These are phyloP conservation scores for Ferrisia virgata DNA, from an alignment of 2,888 invertebrate species.

Conservation along the genomic window DNA sequence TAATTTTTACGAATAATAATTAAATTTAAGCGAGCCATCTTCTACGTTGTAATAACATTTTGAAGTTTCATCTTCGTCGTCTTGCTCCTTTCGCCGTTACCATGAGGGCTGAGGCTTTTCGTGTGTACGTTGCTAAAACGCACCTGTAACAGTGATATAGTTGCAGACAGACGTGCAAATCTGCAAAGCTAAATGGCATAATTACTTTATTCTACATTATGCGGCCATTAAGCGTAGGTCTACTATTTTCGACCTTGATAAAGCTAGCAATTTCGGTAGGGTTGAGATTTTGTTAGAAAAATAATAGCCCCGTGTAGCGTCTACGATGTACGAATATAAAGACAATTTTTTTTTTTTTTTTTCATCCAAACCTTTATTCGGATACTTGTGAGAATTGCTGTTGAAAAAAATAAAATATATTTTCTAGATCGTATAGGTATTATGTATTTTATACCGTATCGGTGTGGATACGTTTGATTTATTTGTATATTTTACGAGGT, in stretches of 20 bases:
- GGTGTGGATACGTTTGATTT: neutral
- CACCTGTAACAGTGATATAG: neutral
- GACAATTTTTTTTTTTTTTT: too few species aligned
- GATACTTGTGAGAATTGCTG: neutral
- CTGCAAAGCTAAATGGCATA: neutral
- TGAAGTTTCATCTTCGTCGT: neutral
- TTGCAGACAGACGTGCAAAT: neutral
- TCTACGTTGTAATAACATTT: neutral
- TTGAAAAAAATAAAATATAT: neutral
- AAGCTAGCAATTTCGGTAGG: neutral
- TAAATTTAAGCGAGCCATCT: conserved; percentile 10
- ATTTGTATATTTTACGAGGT: neutral
- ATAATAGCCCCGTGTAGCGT: too few species aligned
- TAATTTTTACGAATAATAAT: conserved; percentile 17
- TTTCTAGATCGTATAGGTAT: too few species aligned
- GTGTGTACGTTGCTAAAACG: neutral
- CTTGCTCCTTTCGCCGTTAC: neutral
- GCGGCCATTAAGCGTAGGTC: neutral
- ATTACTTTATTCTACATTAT: neutral
- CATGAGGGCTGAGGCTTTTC: too few species aligned
- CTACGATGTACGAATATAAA: too few species aligned
- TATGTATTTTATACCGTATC: too few species aligned
- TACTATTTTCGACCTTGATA: neutral
- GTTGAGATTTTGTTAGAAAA: too few species aligned
- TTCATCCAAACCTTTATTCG: too few species aligned